Percentiles rank a stretch among this genome's conserved stretches.
Conservation (phyloP, 2,888 invertebrate genomes). For the Micoletzkya japonica region DNA sequence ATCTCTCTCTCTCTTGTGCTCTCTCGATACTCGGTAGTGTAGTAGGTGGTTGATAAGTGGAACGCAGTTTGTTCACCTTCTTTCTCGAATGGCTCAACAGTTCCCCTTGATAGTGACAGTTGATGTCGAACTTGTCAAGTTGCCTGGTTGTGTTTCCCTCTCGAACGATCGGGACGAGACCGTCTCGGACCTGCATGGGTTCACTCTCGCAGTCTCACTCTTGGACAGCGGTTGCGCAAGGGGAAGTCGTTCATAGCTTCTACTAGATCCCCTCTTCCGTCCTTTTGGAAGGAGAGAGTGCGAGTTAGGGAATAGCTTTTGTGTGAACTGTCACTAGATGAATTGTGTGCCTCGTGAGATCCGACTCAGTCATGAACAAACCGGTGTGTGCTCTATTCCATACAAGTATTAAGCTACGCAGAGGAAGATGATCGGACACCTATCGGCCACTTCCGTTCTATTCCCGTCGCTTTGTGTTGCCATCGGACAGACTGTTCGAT, state of each 20-base stretch:
- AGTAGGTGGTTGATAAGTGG: no score
- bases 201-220: not conserved
- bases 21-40: no score
- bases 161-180: slow-evolving; percentile 9
- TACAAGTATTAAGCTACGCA: not conserved
- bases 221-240: not conserved
- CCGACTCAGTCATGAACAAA: no score
- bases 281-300: not conserved
- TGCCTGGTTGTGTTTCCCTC: slow-evolving; percentile 13
- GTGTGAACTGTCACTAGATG: no score
- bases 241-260: no score
- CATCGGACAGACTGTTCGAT: not conserved
- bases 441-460: not conserved
- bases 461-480: not conserved
- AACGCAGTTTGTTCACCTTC: no score
- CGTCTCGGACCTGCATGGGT: slow-evolving; percentile 4
- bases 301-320: slow-evolving; percentile 3
- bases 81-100: slow-evolving; percentile 18
- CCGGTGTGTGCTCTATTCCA: not conserved
- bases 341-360: no score
- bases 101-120: slow-evolving; percentile 21
- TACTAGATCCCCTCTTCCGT: not conserved
- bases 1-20: no score
- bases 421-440: not conserved
- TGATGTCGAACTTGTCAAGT: not conserved